Percentiles rank a stretch among this genome's conserved stretches.
These are phyloP conservation scores for Melanaphis sacchari DNA, from an alignment of 1,140 invertebrate genomes.

Conservation along the genomic window DNA sequence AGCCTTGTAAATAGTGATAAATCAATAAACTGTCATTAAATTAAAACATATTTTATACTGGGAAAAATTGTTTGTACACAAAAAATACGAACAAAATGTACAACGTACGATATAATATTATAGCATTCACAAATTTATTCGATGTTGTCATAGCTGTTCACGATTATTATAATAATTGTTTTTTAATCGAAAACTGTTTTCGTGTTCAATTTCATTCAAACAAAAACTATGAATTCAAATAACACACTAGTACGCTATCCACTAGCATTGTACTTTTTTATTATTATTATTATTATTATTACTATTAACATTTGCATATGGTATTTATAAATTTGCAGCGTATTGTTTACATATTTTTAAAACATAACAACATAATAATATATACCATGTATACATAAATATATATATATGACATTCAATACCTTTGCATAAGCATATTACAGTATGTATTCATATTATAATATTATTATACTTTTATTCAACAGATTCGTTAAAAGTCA, in stretches of 20 bases:
- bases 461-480: not conserved
- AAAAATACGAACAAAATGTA: not conserved
- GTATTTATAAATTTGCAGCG: not conserved
- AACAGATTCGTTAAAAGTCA: not conserved
- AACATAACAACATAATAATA: not conserved
- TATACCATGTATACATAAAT: not conserved
- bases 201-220: not conserved
- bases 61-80: not conserved
- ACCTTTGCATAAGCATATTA: not conserved
- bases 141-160: not conserved
- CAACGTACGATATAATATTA: too few species aligned
- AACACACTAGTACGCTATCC: not conserved
- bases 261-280: not conserved
- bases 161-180: not conserved
- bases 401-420: not conserved
- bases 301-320: not conserved
- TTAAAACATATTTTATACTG: not conserved
- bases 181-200: slow-evolving; percentile 2
- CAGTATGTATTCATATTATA: not conserved
- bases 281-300: not conserved
- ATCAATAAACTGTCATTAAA: not conserved
- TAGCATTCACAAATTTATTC: not conserved
- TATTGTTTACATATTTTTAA: slow-evolving; percentile 16
- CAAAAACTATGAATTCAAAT: not conserved
- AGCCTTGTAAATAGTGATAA: not conserved